A percentile compares a stretch with the other conserved stretches of the same genome.
Conservation (phyloP, 1,140 invertebrate species). For the Cotesia vestalis region DNA sequence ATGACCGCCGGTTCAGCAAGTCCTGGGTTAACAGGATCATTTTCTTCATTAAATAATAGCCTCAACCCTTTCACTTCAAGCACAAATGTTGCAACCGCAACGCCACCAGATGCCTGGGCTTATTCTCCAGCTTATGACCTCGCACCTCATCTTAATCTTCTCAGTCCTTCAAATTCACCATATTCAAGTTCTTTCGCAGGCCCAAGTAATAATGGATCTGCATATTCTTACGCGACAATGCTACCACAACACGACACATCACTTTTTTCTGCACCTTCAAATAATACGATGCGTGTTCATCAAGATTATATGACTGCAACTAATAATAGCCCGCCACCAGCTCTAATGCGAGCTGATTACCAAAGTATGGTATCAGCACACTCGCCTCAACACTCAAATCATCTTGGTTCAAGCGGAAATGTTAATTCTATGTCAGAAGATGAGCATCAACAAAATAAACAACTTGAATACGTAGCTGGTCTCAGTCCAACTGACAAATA, state of each 20-base stretch:
- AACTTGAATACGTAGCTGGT: slow-evolving; percentile 56
- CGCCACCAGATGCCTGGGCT: slow-evolving; percentile 77
- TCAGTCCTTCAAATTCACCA: slow-evolving; percentile 74
- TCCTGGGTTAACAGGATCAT: slow-evolving; percentile 70
- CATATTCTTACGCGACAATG: slow-evolving; percentile 72
- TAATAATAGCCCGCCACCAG: slow-evolving; percentile 63
- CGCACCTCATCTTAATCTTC: slow-evolving; percentile 74
- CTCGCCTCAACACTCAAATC: slow-evolving; percentile 67
- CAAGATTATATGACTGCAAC: slow-evolving; percentile 71
- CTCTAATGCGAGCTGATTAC: slow-evolving; percentile 70
- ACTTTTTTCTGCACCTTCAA: slow-evolving; percentile 68
- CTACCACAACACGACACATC: slow-evolving; percentile 74
- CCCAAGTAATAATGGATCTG: slow-evolving; percentile 63
- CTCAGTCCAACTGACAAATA: slow-evolving; percentile 68
- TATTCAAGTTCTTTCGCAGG: slow-evolving; percentile 70
- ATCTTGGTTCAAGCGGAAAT: slow-evolving; percentile 47
- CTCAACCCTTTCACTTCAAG: slow-evolving; percentile 74
- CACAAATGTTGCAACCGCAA: slow-evolving; percentile 64
- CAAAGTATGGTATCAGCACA: slow-evolving; percentile 73
- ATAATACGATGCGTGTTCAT: slow-evolving; percentile 66
- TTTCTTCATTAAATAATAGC: slow-evolving; percentile 71
- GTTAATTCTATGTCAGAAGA: slow-evolving; percentile 65
- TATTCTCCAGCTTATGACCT: slow-evolving; percentile 81
- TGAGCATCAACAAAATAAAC: slow-evolving; percentile 60
- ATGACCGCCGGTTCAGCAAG: slow-evolving; percentile 70